Percentiles rank a stretch among this genome's conserved stretches.
These are phyloP conservation scores for Diplogasteroides magnus DNA, from an alignment of 1,140 invertebrate genomes.

Conservation along the genomic window DNA sequence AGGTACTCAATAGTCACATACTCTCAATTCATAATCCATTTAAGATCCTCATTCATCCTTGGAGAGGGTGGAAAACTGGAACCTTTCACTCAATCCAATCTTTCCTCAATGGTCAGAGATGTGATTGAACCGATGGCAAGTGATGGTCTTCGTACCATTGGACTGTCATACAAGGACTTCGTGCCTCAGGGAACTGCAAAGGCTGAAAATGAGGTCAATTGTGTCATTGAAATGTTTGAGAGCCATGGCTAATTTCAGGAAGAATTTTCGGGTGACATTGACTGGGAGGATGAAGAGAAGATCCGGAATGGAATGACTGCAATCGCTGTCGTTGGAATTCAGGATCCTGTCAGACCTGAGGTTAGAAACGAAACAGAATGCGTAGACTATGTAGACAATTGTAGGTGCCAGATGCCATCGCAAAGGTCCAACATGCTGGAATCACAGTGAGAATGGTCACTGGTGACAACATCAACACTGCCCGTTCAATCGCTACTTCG, in stretches of 20 bases:
- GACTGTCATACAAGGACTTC: conserved; percentile 67
- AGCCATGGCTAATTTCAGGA: neutral
- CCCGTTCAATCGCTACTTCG: conserved; percentile 53
- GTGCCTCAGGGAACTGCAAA: conserved; percentile 69
- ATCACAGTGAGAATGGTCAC: conserved; percentile 57
- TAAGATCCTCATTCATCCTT: conserved; percentile 38
- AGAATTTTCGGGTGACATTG: conserved; percentile 32
- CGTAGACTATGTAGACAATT: neutral
- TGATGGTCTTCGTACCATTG: conserved; percentile 82
- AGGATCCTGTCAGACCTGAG: conserved; percentile 53
- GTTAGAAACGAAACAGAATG: conserved; percentile 47
- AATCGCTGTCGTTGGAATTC: conserved; percentile 54
- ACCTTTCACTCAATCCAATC: conserved; percentile 82
- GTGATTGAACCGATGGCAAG: conserved; percentile 99
- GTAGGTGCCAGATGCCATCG: conserved; percentile 49
- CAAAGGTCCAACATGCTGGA: conserved; percentile 55
- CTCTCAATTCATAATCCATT: too few species aligned
- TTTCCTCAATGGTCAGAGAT: conserved; percentile 72
- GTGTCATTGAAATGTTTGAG: conserved; percentile 5
- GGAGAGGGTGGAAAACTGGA: conserved; percentile 62
- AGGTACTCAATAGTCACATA: conserved; percentile 18
- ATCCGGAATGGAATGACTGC: conserved; percentile 51
- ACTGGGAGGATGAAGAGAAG: conserved; percentile 55
- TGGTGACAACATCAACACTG: conserved; percentile 56
- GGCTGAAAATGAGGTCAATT: conserved; percentile 34